Evolutionary conservation across 2,113 vertebrate species (phyloP).

Genomic region (Pterocles burchelli): DNA sequence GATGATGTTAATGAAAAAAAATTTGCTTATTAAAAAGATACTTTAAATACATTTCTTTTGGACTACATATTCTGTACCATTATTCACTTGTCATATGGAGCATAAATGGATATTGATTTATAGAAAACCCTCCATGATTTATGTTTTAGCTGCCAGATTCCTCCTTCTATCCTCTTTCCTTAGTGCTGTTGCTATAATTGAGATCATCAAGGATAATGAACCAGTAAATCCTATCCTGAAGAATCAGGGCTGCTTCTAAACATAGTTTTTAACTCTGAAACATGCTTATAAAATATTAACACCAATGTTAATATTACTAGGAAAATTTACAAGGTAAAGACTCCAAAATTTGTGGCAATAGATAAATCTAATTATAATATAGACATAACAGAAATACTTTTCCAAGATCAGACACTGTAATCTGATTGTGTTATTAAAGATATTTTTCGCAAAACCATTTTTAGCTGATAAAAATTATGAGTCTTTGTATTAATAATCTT

Average conservation of each 20-base stretch:
- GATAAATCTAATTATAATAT: not conserved
- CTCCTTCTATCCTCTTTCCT: not conserved
- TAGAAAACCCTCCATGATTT: not conserved
- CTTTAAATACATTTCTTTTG: not conserved
- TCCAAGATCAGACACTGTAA: not conserved
- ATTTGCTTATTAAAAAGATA: not conserved
- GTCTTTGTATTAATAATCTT: not conserved
- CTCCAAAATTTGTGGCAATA: not conserved
- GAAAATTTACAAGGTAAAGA: not conserved
- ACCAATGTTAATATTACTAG: not conserved
- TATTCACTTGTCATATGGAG: not conserved
- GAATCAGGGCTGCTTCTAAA: not conserved
- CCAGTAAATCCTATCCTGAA: not conserved
- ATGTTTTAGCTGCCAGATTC: not conserved
- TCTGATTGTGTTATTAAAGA: not conserved
- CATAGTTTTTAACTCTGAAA: not conserved
- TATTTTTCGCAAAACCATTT: not conserved
- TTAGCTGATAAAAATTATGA: not conserved
- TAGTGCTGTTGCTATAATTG: not conserved
- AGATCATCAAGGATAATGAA: not conserved
- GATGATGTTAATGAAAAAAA: not conserved
- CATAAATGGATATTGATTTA: not conserved
- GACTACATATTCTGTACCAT: not conserved
- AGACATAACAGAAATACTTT: not conserved
- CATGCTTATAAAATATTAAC: not conserved